Conservation (phyloP, 2,797 vertebrate genomes). For the Sebastiscus tertius region DNA sequence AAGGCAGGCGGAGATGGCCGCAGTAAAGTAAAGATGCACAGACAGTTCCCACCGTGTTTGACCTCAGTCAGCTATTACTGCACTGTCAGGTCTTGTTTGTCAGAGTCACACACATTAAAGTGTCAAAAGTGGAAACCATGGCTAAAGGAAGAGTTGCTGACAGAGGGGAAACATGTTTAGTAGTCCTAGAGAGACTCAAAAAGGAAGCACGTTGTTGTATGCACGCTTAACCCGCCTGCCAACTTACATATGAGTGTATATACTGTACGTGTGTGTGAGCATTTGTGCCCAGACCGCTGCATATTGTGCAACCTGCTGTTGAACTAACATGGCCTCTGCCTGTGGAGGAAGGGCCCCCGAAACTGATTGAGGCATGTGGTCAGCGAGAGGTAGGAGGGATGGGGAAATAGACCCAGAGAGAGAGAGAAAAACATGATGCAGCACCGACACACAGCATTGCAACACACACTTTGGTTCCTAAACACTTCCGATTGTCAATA, state of each 20-base stretch:
- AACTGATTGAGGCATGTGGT: conserved; percentile 49
- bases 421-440: conserved; percentile 17
- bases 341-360: conserved; percentile 39
- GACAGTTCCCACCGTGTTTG: conserved; percentile 41
- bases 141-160: conserved; percentile 64
- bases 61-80: conserved; percentile 55
- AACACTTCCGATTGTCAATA: neutral
- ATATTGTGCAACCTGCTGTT: conserved; percentile 65
- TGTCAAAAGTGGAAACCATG: conserved; percentile 46
- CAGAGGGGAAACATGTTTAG: conserved; percentile 37
- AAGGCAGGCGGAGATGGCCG: conserved; percentile 12
- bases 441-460: neutral
- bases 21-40: conserved; percentile 12
- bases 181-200: conserved; percentile 17
- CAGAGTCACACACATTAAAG: conserved; percentile 49
- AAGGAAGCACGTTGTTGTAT: conserved; percentile 25
- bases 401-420: conserved; percentile 21
- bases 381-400: conserved; percentile 14
- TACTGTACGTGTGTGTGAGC: neutral
- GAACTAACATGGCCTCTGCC: conserved; percentile 58
- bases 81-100: conserved; percentile 47
- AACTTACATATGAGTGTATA: neutral
- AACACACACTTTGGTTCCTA: neutral
- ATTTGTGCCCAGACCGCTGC: conserved; percentile 24
- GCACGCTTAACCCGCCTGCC: neutral